Evolutionary conservation across 2,888 invertebrate genomes (phyloP).

Genomic region (Hyalella azteca): DNA sequence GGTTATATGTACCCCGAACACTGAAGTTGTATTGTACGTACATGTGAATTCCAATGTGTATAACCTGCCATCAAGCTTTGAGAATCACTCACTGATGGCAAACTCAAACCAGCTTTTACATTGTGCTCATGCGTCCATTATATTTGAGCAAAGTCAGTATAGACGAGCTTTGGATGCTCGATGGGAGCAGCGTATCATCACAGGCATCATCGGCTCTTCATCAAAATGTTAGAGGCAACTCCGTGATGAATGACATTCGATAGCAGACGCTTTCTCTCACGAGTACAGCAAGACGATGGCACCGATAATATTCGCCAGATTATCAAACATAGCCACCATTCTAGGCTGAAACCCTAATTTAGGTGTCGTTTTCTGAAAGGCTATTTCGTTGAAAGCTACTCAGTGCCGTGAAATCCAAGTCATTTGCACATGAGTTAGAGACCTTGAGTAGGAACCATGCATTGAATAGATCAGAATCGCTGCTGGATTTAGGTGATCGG

Average conservation of each 20-base stretch:
- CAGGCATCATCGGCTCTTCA: conserved; percentile 11
- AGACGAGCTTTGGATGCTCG: not conserved
- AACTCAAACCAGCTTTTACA: no score
- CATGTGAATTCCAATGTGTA: no score
- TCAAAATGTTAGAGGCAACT: not conserved
- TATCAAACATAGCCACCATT: not conserved
- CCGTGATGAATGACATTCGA: conserved; percentile 18
- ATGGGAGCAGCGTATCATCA: not conserved
- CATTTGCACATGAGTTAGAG: no score
- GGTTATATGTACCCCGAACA: no score
- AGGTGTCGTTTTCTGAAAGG: not conserved
- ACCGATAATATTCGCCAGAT: not conserved
- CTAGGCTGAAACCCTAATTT: not conserved
- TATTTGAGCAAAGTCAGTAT: not conserved
- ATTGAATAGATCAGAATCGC: no score
- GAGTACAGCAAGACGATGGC: not conserved
- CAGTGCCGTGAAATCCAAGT: no score
- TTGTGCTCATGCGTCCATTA: conserved; percentile 24
- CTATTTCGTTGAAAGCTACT: not conserved
- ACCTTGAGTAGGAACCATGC: no score
- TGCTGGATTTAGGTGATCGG: no score
- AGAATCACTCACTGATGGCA: no score
- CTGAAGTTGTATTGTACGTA: no score
- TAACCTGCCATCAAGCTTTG: no score
- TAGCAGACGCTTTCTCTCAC: not conserved